Base-by-base conservation (phyloP, 2,113 vertebrate species). In the Trichomycterus rosablanca region DNA sequence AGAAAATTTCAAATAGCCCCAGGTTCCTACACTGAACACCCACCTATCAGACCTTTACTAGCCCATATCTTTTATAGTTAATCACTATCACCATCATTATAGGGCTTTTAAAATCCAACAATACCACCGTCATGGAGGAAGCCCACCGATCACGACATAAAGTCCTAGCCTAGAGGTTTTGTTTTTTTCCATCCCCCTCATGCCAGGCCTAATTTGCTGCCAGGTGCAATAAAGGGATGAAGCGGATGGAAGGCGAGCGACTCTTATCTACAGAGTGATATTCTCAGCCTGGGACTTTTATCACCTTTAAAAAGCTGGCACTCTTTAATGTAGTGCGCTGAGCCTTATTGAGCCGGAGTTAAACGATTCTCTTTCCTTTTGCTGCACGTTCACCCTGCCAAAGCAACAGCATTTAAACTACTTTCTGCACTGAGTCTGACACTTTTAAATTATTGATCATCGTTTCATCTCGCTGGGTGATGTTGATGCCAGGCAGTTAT, bases 21-120 rank as follows among this genome's bases (percentile, higher is more conserved):
- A 89, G 90, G 89, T 90, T 80, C 81, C 80, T 80, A 83, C 81
- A 82, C 82, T 82, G 85, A 90, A 90, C 82, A 84, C 50, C 67
- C 45, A 76, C 51, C 66, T 79, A 78, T 86, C 86, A 74, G 81
- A 65, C 80, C 89, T 93, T 93, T 91, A 92, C 92, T 89, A 86
- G 89, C 82, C 89, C 85, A 86, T 92, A 88, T 88, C 85, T 89
- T 93, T 87, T 85, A 85, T 61, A 80, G 80, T 80, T 76, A 81
- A 83, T 74, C 52, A 74, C 80, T 78, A 78, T 79, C 76, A 80
- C 81, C 77, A 88, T 83, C 80, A 83, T 83, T 80, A 81, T 80
- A 86, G 84, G 82, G 85, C 85, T 88, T 87, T 80, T 89, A 81
- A 89, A 91, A 91, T 89, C 86, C 90, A 86, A 91, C 83, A 76